Evolutionary conservation across 2,113 vertebrate genomes (phyloP).

Genomic region (Muntiacus muntjak): DNA sequence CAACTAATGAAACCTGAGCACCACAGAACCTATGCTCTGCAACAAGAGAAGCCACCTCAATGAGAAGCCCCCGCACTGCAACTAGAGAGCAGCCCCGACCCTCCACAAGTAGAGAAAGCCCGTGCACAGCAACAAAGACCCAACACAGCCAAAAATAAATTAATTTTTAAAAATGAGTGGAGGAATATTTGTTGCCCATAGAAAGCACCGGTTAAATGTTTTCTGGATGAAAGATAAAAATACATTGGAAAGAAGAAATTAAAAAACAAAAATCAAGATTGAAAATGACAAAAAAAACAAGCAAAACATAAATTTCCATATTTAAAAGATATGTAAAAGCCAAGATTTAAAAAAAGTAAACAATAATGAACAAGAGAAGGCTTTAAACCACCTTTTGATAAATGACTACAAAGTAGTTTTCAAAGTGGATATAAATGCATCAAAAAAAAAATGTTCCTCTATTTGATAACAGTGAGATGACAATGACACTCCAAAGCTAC

Average conservation of each 20-base stretch:
- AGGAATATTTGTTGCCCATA: not conserved
- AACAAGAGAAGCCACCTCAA: not conserved
- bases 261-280: not conserved
- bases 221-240: not conserved
- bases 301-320: not conserved
- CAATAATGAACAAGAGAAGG: not conserved
- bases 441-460: constrained; percentile 29
- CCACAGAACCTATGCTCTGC: not conserved
- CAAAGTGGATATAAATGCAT: constrained; percentile 5
- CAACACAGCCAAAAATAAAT: not conserved
- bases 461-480: constrained; percentile 22
- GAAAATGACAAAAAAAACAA: not conserved
- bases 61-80: not conserved
- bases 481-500: not conserved
- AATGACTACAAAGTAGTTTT: not conserved
- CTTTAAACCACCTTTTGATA: constrained; percentile 9
- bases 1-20: not conserved
- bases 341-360: not conserved
- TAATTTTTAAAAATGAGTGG: not conserved
- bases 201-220: not conserved
- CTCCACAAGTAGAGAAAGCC: not conserved
- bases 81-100: not conserved
- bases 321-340: not conserved
- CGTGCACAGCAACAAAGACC: not conserved
- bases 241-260: not conserved